Percentiles rank a stretch among this genome's conserved stretches.
Evolutionary conservation across 2,797 vertebrate genomes (phyloP).

Genomic region (Oreochromis grahami): DNA sequence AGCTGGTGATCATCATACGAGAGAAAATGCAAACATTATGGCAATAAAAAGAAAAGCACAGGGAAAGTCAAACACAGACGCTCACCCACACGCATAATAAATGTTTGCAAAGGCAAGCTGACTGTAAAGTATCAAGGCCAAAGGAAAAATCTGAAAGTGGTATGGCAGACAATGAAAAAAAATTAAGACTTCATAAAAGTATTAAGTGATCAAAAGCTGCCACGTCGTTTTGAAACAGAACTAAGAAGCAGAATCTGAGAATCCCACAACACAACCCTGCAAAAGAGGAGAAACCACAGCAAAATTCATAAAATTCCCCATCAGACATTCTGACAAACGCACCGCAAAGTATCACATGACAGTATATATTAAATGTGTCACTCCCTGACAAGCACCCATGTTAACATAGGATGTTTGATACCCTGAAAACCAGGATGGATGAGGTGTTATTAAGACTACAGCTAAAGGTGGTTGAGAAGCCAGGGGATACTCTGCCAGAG

Average conservation of each 20-base stretch:
- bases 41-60: background rate
- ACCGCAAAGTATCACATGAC: constrained; percentile 33
- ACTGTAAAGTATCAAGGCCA: constrained; percentile 15
- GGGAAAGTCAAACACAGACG: background rate
- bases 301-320: constrained; percentile 34
- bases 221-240: constrained; percentile 6
- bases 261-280: constrained; percentile 27
- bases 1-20: background rate
- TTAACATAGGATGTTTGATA: constrained; percentile 22
- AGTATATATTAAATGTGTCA: constrained; percentile 26
- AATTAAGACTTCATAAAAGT: constrained; percentile 16
- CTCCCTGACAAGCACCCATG: constrained; percentile 8
- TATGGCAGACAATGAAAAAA: constrained; percentile 5
- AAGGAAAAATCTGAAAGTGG: constrained; percentile 4
- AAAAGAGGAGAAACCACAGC: constrained; percentile 36
- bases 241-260: constrained; percentile 18
- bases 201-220: constrained; percentile 28
- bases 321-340: constrained; percentile 26
- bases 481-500: constrained; percentile 6
- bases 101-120: background rate
- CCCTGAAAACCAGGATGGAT: constrained; percentile 42
- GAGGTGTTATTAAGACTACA: constrained; percentile 33
- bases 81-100: constrained; percentile 1
- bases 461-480: constrained; percentile 9
- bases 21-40: background rate